Evolutionary conservation across 2,888 invertebrate species (phyloP).

Genomic region (Agrilus cyanescens): DNA sequence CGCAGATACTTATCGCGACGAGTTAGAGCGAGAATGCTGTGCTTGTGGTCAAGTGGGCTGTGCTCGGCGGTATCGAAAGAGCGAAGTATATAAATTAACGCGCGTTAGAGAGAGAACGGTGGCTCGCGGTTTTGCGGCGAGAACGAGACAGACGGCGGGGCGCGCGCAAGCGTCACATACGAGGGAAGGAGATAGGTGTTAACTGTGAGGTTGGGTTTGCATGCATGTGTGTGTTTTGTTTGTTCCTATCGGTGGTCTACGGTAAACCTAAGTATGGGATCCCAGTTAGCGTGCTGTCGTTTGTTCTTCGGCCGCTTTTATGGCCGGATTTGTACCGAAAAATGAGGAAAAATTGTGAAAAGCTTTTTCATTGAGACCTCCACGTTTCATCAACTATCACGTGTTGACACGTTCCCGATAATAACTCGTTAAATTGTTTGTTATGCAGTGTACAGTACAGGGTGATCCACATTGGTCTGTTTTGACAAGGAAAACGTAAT

Average conservation of each 20-base stretch:
- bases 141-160: too few species aligned
- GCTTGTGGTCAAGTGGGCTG: conserved; percentile 59
- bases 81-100: conserved; percentile 52
- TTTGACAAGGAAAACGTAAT: too few species aligned
- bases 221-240: conserved; percentile 30
- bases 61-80: conserved; percentile 56
- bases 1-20: conserved; percentile 36
- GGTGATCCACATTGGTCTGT: too few species aligned
- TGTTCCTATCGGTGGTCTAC: conserved; percentile 28
- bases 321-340: conserved; percentile 3
- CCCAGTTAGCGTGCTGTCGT: conserved; percentile 16
- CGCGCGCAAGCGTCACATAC: conserved; percentile 33
- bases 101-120: conserved; percentile 31
- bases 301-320: conserved; percentile 29
- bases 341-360: too few species aligned
- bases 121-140: conserved; percentile 41
- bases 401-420: too few species aligned
- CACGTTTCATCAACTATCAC: too few species aligned
- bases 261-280: conserved; percentile 25
- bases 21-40: conserved; percentile 46
- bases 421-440: too few species aligned
- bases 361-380: too few species aligned
- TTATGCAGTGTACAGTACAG: too few species aligned
- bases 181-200: conserved; percentile 29
- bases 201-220: conserved; percentile 14